A percentile compares a stretch with the other conserved stretches of the same genome.
Evolutionary conservation across 37 sponge, comb jelly and placozoan genomes (phyloP).

Genomic region (Hexactinellida sp.): DNA sequence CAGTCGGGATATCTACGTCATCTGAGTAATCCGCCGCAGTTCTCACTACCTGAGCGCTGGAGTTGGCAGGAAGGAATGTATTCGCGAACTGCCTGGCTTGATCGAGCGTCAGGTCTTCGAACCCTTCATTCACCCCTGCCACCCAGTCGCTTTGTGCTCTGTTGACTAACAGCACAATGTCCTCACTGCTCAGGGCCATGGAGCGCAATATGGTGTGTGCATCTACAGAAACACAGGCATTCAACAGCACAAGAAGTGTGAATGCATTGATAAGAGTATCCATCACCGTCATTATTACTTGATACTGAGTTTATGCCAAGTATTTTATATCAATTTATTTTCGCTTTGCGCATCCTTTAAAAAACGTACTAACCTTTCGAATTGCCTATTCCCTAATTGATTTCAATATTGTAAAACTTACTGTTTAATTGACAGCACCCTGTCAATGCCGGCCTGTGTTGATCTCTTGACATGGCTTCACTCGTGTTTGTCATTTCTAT

Average conservation of each 20-base stretch:
- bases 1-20: background rate
- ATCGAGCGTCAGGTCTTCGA: background rate
- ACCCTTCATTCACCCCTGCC: slow-evolving; percentile 10
- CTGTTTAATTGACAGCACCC: background rate
- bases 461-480: background rate
- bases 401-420: background rate
- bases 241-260: no score
- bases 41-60: background rate
- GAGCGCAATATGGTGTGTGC: no score
- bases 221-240: no score
- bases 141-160: background rate
- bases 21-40: background rate
- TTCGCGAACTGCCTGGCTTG: background rate
- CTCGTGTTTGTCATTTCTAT: background rate
- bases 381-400: slow-evolving; percentile 15
- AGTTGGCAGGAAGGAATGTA: background rate
- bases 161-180: background rate
- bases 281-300: no score
- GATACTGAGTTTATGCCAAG: no score
- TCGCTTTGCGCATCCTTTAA: no score
- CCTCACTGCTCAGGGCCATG: background rate
- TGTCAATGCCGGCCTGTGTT: background rate
- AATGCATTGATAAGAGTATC: no score
- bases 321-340: no score
- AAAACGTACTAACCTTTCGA: no score